These are phyloP conservation scores for Lagopus leucura DNA, from an alignment of 2,113 vertebrate species.

Conservation along the genomic window DNA sequence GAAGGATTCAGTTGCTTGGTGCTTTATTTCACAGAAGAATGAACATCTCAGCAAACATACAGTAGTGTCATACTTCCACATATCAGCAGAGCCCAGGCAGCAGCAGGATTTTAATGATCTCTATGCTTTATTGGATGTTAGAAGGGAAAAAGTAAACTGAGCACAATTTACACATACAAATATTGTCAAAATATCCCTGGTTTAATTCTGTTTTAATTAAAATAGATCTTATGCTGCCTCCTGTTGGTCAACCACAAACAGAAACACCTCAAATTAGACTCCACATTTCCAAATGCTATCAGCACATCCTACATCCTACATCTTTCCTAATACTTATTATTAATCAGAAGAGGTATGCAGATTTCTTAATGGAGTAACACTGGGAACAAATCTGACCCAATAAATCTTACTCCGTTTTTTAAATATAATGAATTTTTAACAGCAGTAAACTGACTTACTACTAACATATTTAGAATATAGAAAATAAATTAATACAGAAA, in stretches of 20 bases:
- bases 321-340: neutral
- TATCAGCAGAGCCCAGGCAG: slow-evolving; percentile 45
- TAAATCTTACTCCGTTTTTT: neutral
- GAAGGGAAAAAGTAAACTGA: neutral
- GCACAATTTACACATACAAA: neutral
- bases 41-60: slow-evolving; percentile 27
- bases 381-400: neutral
- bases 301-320: neutral
- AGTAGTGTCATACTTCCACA: neutral
- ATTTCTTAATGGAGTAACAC: slow-evolving; percentile 10
- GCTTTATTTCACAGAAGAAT: slow-evolving; percentile 62
- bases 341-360: neutral
- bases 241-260: slow-evolving; percentile 29
- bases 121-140: slow-evolving; percentile 1
- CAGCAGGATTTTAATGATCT: slow-evolving; percentile 17
- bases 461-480: slow-evolving; percentile 14
- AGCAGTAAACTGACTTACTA: neutral
- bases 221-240: slow-evolving; percentile 43
- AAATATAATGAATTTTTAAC: slow-evolving; percentile 20
- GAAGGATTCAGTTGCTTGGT: slow-evolving; percentile 16
- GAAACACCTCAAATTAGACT: neutral
- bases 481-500: slow-evolving; percentile 39
- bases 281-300: neutral
- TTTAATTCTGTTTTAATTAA: slow-evolving; percentile 23
- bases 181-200: neutral